A percentile compares a stretch with the other conserved stretches of the same genome.
These are phyloP conservation scores for Eupithecia vulgata DNA, from an alignment of 2,888 invertebrate species.

Conservation along the genomic window DNA sequence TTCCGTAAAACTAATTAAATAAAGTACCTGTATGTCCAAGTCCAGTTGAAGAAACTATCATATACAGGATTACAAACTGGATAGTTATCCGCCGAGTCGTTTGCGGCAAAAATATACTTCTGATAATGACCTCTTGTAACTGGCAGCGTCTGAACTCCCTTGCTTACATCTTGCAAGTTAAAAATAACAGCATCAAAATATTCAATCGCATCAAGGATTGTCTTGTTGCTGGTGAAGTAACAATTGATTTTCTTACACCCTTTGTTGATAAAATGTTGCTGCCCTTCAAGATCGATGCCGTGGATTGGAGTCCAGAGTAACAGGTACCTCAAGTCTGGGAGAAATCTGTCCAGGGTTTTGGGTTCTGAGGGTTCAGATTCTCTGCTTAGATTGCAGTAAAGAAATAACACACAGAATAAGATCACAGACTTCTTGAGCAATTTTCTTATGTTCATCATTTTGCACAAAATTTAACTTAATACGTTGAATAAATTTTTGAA, in stretches of 20 bases:
- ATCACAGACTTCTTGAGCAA: not conserved
- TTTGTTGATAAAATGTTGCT: slow-evolving; percentile 54
- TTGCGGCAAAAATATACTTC: slow-evolving; percentile 71
- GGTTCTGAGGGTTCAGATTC: slow-evolving; percentile 36
- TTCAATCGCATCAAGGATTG: slow-evolving; percentile 57
- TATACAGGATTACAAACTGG: slow-evolving; percentile 65
- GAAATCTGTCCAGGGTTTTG: slow-evolving; percentile 55
- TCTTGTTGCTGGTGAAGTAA: slow-evolving; percentile 64
- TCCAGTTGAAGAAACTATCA: slow-evolving; percentile 75
- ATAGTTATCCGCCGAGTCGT: slow-evolving; percentile 68
- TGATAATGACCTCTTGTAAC: slow-evolving; percentile 57
- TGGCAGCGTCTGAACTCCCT: slow-evolving; percentile 48
- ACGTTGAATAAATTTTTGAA: not conserved
- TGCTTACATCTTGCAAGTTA: slow-evolving; percentile 59
- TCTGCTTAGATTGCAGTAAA: slow-evolving; percentile 46
- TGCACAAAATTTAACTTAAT: not conserved
- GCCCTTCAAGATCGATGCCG: slow-evolving; percentile 55
- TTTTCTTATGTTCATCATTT: not conserved
- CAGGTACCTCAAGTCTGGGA: slow-evolving; percentile 65
- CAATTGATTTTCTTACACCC: slow-evolving; percentile 64
- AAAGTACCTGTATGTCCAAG: slow-evolving; percentile 72
- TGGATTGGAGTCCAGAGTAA: slow-evolving; percentile 65
- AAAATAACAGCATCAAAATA: slow-evolving; percentile 73
- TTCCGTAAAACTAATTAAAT: not conserved
- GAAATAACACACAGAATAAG: slow-evolving; percentile 38